phyloP scores from a whole-genome alignment of 2,888 invertebrate genomes.

The Bembecia ichneumoniformis region DNA sequence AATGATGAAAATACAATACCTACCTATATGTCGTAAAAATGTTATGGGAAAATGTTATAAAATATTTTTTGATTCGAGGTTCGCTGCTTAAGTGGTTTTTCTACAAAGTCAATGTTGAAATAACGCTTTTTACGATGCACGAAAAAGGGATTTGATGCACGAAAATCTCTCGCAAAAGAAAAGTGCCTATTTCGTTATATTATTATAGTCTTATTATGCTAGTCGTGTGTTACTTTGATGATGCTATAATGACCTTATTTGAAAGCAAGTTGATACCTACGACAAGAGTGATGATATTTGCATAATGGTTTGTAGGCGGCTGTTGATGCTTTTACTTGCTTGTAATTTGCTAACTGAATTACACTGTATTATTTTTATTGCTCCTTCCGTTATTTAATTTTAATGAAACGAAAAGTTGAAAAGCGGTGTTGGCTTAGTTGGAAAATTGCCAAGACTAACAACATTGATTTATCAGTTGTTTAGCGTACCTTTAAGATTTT shows the following conservation, averaged over 20 bases:
- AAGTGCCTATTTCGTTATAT: constrained; percentile 24
- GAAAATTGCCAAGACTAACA: too few relatives aligned
- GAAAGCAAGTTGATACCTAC: constrained; percentile 1
- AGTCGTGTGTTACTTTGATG: constrained; percentile 31
- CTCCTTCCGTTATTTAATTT: too few relatives aligned
- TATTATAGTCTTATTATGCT: constrained; percentile 30
- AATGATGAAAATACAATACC: constrained; percentile 28
- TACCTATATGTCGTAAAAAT: constrained; percentile 27
- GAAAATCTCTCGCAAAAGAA: constrained; percentile 25
- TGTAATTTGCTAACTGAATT: too few relatives aligned
- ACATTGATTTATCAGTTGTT: too few relatives aligned
- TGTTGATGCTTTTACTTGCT: background rate
- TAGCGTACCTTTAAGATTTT: too few relatives aligned
- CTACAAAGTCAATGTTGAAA: constrained; percentile 32
- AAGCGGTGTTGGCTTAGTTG: too few relatives aligned
- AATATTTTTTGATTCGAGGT: constrained; percentile 38
- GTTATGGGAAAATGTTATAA: constrained; percentile 26
- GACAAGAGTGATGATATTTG: constrained; percentile 20
- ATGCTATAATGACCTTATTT: constrained; percentile 40
- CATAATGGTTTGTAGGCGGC: constrained; percentile 13
- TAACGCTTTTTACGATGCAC: constrained; percentile 40
- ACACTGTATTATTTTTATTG: too few relatives aligned
- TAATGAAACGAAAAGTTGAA: too few relatives aligned
- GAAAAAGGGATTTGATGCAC: constrained; percentile 35
- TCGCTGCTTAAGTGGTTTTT: constrained; percentile 30